phyloP scores from a whole-genome alignment of 1,140 invertebrate genomes.

The Aphelinus atriplicis region DNA sequence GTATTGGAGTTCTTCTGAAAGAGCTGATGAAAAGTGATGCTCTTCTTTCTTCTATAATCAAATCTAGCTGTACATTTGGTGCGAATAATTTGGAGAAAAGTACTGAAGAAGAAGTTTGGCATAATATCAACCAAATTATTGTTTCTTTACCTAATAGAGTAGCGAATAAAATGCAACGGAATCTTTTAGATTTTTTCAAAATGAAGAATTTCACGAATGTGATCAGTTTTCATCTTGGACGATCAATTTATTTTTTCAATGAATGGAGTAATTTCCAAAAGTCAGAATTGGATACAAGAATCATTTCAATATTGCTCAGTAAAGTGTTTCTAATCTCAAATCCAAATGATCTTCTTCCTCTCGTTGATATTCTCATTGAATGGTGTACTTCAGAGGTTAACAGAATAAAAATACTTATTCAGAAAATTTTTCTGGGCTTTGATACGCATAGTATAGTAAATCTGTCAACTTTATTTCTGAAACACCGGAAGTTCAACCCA shows the following conservation, averaged over 20 bases:
- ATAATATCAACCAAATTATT: conserved; percentile 70
- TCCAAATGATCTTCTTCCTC: conserved; percentile 57
- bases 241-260: conserved; percentile 70
- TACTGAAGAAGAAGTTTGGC: conserved; percentile 60
- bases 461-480: conserved; percentile 61
- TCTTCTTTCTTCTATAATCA: conserved; percentile 65
- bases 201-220: conserved; percentile 69
- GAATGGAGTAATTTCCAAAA: conserved; percentile 58
- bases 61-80: conserved; percentile 46
- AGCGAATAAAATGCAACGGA: conserved; percentile 71
- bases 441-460: conserved; percentile 62
- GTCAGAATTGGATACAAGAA: conserved; percentile 61
- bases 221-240: conserved; percentile 71
- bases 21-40: conserved; percentile 69
- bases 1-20: conserved; percentile 62
- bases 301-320: conserved; percentile 69
- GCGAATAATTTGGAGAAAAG: conserved; percentile 43
- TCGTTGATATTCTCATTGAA: conserved; percentile 62
- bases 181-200: conserved; percentile 70
- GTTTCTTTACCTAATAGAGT: conserved; percentile 74
- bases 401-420: conserved; percentile 47
- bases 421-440: conserved; percentile 60
- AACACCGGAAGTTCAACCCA: conserved; percentile 47
- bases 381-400: conserved; percentile 51
- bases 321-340: conserved; percentile 71